Percentiles rank a stretch among this genome's conserved stretches.
Evolutionary conservation across 2,888 invertebrate species (phyloP).

Genomic region (Lomographa bimaculata): DNA sequence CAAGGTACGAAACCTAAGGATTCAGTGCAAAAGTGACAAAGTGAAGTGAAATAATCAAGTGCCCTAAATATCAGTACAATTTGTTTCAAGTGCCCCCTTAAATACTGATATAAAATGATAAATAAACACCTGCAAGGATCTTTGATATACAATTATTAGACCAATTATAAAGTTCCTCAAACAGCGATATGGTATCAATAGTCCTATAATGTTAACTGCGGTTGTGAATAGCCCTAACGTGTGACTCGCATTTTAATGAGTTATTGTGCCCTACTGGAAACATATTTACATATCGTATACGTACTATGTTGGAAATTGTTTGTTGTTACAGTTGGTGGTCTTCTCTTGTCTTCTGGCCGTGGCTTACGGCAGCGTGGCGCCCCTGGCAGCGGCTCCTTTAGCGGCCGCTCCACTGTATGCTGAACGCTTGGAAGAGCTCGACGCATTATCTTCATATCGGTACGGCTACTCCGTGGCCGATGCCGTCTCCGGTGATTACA

Average conservation of each 20-base stretch:
- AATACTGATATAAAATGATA: not conserved
- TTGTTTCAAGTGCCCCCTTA: not conserved
- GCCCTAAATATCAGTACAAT: not conserved
- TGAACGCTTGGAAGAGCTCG: constrained; percentile 71
- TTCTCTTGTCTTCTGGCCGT: constrained; percentile 67
- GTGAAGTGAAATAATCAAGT: constrained; percentile 18
- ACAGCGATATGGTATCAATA: constrained; percentile 1
- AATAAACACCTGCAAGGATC: constrained; percentile 6
- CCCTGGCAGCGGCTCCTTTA: constrained; percentile 25
- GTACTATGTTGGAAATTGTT: constrained; percentile 3
- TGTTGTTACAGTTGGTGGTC: constrained; percentile 65
- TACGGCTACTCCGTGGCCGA: constrained; percentile 74
- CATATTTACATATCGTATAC: not conserved
- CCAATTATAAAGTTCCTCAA: constrained; percentile 1
- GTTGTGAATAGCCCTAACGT: constrained; percentile 9
- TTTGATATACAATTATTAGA: not conserved
- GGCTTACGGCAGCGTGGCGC: constrained; percentile 61
- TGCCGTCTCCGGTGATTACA: constrained; percentile 73
- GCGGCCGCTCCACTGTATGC: constrained; percentile 53
- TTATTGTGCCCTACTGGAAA: not conserved
- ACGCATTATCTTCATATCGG: constrained; percentile 83
- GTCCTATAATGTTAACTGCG: constrained; percentile 4
- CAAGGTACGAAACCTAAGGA: constrained; percentile 65
- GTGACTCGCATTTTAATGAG: constrained; percentile 16
- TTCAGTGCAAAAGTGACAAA: constrained; percentile 37